Evolutionary conservation across 2,113 vertebrate genomes (phyloP).

Genomic region (Procavia capensis): DNA sequence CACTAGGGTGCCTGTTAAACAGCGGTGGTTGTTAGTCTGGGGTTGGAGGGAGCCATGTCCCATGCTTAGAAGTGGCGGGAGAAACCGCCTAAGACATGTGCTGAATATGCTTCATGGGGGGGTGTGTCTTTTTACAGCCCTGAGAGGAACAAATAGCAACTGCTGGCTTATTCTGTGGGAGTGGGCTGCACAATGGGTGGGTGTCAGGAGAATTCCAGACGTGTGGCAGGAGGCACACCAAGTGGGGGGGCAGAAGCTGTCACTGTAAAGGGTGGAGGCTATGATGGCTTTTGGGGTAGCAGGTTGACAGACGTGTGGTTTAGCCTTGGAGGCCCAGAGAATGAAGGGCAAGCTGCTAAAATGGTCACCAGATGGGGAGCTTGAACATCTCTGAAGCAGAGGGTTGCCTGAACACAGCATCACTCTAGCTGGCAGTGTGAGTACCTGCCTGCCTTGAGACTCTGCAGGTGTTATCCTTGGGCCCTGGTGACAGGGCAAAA

Average conservation of each 20-base stretch:
- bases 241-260: background rate
- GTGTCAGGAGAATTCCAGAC: slow-evolving; percentile 83
- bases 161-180: slow-evolving; percentile 63
- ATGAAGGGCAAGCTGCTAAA: background rate
- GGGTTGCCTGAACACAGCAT: background rate
- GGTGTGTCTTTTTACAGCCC: slow-evolving; percentile 72
- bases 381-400: background rate
- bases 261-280: background rate
- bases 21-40: slow-evolving; percentile 64
- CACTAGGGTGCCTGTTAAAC: slow-evolving; percentile 61
- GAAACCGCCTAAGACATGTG: background rate
- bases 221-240: slow-evolving; percentile 51
- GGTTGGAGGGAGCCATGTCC: slow-evolving; percentile 54
- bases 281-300: slow-evolving; percentile 39
- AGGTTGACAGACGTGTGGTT: background rate
- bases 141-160: slow-evolving; percentile 60
- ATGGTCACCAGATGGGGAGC: background rate
- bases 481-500: background rate
- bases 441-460: background rate
- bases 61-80: slow-evolving; percentile 22
- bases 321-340: background rate
- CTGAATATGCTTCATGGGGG: fast-evolving
- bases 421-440: background rate
- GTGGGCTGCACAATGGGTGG: slow-evolving; percentile 70
- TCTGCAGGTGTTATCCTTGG: background rate